Percentiles rank a stretch among this genome's conserved stretches.
Evolutionary conservation across 2,113 vertebrate species (phyloP).

Genomic region (Nerophis ophidion): DNA sequence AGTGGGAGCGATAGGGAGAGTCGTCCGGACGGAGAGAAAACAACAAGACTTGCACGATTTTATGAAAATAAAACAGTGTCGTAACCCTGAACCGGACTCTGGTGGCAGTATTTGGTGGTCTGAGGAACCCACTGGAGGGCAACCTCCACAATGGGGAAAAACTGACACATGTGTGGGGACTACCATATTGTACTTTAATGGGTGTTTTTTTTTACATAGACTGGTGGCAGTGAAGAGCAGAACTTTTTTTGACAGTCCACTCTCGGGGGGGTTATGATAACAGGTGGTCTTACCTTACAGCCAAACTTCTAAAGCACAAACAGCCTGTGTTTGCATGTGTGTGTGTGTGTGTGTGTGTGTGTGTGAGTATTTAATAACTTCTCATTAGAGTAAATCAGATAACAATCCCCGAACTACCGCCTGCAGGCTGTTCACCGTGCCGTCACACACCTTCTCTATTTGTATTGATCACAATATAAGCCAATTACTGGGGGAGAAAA

Average conservation of each 20-base stretch:
- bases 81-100: too few species aligned
- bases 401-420: conserved; percentile 48
- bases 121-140: too few species aligned
- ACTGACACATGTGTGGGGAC: too few species aligned
- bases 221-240: conserved; percentile 40
- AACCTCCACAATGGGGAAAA: too few species aligned
- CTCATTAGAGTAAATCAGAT: conserved; percentile 61
- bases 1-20: too few species aligned
- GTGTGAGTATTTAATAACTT: conserved; percentile 43
- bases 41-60: too few species aligned
- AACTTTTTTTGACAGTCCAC: conserved; percentile 20
- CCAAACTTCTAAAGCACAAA: conserved; percentile 42
- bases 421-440: conserved; percentile 44
- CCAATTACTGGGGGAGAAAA: conserved; percentile 50
- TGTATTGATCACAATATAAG: conserved; percentile 58
- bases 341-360: conserved; percentile 12
- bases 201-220: conserved; percentile 13
- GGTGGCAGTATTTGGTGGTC: too few species aligned
- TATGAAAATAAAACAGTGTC: too few species aligned
- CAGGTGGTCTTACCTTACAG: conserved; percentile 57
- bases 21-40: too few species aligned
- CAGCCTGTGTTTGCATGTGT: conserved; percentile 24
- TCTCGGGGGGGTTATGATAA: conserved; percentile 34
- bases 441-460: conserved; percentile 39
- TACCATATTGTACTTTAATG: not conserved